Conservation (phyloP, 2,888 invertebrate genomes). For the Oxytorus armatus region DNA sequence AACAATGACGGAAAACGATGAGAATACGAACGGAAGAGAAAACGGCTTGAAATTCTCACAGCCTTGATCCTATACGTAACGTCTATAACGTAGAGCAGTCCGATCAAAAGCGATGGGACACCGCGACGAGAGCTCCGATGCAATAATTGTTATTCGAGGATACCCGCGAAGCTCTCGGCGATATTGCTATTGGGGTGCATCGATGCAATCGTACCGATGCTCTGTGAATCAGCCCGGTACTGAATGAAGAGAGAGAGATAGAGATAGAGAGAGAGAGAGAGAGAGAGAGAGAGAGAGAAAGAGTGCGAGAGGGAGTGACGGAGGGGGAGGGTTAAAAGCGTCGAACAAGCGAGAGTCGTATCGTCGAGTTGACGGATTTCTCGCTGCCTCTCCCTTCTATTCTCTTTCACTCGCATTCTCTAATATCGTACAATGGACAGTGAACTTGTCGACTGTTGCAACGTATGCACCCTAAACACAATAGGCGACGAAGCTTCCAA, state of each 20-base stretch:
- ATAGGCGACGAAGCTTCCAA: conserved; percentile 32
- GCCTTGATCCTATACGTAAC: not conserved
- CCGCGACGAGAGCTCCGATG: conserved; percentile 40
- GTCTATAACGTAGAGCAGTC: conserved; percentile 22
- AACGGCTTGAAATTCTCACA: not conserved
- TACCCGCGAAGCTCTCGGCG: conserved; percentile 39
- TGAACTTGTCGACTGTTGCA: conserved; percentile 46
- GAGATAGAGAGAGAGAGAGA: not conserved
- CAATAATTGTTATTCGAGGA: conserved; percentile 67
- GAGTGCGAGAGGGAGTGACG: not conserved
- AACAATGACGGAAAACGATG: too few species aligned
- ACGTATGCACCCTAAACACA: conserved; percentile 58
- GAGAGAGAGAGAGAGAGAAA: not conserved
- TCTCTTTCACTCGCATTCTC: conserved; percentile 30
- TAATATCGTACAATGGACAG: conserved; percentile 58
- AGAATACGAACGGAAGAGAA: too few species aligned
- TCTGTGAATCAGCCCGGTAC: conserved; percentile 9
- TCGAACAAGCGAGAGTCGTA: conserved; percentile 32
- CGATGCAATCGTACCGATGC: conserved; percentile 52
- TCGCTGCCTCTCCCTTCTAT: conserved; percentile 19
- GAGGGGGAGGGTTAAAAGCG: conserved; percentile 34
- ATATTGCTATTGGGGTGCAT: conserved; percentile 62
- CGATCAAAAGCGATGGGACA: conserved; percentile 38
- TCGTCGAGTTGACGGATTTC: conserved; percentile 55
- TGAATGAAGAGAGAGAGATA: conserved; percentile 1